Base-by-base conservation (phyloP, 2,888 invertebrate genomes). In the Platycheirus albimanus region DNA sequence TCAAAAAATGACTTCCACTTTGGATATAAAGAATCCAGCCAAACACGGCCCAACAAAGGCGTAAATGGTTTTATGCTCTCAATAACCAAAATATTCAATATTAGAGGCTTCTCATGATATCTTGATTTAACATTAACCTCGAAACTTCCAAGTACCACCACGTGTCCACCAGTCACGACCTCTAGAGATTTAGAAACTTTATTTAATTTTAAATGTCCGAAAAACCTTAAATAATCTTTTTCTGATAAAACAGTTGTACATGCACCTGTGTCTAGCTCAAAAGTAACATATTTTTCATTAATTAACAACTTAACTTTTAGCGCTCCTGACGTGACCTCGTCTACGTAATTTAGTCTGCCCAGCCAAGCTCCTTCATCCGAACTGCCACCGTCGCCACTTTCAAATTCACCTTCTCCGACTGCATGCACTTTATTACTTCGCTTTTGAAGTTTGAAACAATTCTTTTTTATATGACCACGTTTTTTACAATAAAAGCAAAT, bases 281-380 rank as follows among this genome's bases (percentile, higher is more conserved):
- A 67, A 13, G 6, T 28, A 17, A 51, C 11, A 66, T 28, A 38
- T 28, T 38, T 24, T 38, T 38, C 49, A 15, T 49, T 30, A 15
- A 64, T 15, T 8, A 64, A 64, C 38, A 51, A 51, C 28, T 66
- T 51, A 38, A 66, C 38, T 5, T 41, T 66, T 36, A 51, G 51
- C 8, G 64, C n/a, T 36, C 24, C 66, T 4, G 41, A 52, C 28
- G 10, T 10, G n/a, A 13, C 17, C n/a, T 66, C 66, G n/a, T 66
- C 10, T n/a, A 52, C 51, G n/a, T 66, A 66, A 41, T 66, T 66
- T n/a, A 66, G 66, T 30, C 13, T 66, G 10, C 51, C 66, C 41
- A 66, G 17, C 64, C 64, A 66, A 41, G 51, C 66, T 41, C 28
- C 51, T 10, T 41, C 51, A 11, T 66, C 66, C 7, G 52, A 66